phyloP scores from a whole-genome alignment of 92 coral and sea anemone genomes.

The Siderastrea radians region DNA sequence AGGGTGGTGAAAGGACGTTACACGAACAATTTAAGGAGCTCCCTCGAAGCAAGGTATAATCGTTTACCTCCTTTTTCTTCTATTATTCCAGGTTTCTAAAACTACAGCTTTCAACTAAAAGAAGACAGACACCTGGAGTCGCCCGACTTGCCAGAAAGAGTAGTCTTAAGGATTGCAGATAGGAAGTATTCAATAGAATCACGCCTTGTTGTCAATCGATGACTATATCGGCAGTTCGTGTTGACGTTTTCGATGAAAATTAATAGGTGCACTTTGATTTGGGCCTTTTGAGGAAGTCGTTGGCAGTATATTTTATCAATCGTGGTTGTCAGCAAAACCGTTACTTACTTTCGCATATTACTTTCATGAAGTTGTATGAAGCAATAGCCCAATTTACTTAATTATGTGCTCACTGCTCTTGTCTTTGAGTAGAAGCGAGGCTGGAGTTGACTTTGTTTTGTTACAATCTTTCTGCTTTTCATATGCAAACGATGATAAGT shows the following conservation, averaged over 20 bases:
- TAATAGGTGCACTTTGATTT: neutral
- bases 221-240: neutral
- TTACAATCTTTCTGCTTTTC: no score
- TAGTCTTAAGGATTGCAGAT: neutral
- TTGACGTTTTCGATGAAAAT: neutral
- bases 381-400: neutral
- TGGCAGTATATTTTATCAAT: conserved; percentile 1
- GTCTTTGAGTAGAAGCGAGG: no score
- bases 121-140: neutral
- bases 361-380: neutral
- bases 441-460: no score
- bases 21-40: no score
- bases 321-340: neutral
- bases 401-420: no score
- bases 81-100: conserved; percentile 7
- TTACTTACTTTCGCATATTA: neutral
- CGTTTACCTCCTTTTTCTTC: neutral
- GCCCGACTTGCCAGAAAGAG: neutral
- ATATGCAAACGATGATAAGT: no score
- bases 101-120: neutral
- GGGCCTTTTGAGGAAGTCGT: neutral
- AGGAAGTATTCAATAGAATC: neutral
- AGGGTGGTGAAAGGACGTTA: no score
- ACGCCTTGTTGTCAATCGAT: neutral
- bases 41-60: neutral